Evolutionary conservation across 2,797 vertebrate species (phyloP).

Genomic region (Rhincodon typus): DNA sequence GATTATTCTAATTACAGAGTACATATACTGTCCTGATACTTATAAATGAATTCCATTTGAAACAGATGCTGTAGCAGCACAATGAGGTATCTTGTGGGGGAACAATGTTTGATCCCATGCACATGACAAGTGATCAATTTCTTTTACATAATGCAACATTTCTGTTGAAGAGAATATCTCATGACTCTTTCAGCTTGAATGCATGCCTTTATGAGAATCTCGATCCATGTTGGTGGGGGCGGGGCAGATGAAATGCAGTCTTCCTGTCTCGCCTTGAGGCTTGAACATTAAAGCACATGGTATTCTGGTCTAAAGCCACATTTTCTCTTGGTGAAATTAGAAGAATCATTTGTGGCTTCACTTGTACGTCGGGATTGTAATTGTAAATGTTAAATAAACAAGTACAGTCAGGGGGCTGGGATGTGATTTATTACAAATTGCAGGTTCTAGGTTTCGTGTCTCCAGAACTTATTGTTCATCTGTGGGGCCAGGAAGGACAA

Average conservation of each 20-base stretch:
- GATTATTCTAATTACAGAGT: neutral
- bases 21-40: constrained; percentile 1
- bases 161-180: neutral
- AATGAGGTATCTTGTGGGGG: neutral
- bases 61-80: neutral
- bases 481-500: neutral
- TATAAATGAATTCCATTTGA: neutral
- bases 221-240: neutral
- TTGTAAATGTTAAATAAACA: neutral
- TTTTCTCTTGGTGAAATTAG: neutral
- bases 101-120: neutral
- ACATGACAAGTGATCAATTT: neutral
- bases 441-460: neutral
- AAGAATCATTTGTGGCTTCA: neutral
- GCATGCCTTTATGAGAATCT: neutral
- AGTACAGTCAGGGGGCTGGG: neutral
- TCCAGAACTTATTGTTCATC: neutral
- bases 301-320: neutral
- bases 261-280: neutral
- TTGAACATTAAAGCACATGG: too few species aligned
- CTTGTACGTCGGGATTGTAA: neutral
- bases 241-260: neutral
- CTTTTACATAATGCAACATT: neutral
- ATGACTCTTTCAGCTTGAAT: neutral
- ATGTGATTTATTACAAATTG: neutral